Evolutionary conservation across 2,797 vertebrate genomes (phyloP), one percentile per base, ranked within the genome.

Genomic region (Karalla daura): DNA sequence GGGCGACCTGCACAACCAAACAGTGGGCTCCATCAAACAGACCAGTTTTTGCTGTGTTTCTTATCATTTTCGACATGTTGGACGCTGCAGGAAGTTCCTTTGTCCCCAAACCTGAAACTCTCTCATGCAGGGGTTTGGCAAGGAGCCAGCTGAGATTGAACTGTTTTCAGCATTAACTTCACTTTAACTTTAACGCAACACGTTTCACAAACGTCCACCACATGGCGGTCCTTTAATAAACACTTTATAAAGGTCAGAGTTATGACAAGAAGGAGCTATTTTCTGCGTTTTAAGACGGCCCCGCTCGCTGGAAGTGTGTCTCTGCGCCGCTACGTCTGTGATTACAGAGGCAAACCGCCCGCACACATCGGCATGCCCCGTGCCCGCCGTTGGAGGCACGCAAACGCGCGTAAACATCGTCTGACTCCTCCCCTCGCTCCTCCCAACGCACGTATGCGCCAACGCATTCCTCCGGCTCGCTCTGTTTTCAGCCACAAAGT

Each of bases 1-100:
- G 1, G 94, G 88, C 2, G 95, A 96, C 85, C 96, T 97, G 87
- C 18, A 33, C 20, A 14, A 7, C 17, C 11, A 17, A 3, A 24
- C 7, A 17, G 14, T n/a, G n/a, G n/a, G n/a, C n/a, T n/a, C n/a
- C n/a, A n/a, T n/a, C n/a, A n/a, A n/a, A n/a, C n/a, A n/a, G n/a
- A n/a, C n/a, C n/a, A n/a, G n/a, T n/a, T n/a, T n/a, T n/a, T n/a
- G n/a, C n/a, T n/a, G n/a, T n/a, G n/a, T n/a, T 17, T 32, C 30
- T 18, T 28, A 21, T 25, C 25, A 41, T 32, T 7, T 10, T 41
- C 17, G 15, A 36, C 25, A 6, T 27, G 25, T 43, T n/a, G n/a
- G n/a, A n/a, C n/a, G n/a, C n/a, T n/a, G n/a, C n/a, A n/a, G n/a
- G n/a, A n/a, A n/a, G n/a, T n/a, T n/a, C n/a, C n/a, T n/a, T n/a